A percentile compares a stretch with the other conserved stretches of the same genome.
Evolutionary conservation across 2,888 invertebrate species (phyloP).

Genomic region (Andrena trimmerana): DNA sequence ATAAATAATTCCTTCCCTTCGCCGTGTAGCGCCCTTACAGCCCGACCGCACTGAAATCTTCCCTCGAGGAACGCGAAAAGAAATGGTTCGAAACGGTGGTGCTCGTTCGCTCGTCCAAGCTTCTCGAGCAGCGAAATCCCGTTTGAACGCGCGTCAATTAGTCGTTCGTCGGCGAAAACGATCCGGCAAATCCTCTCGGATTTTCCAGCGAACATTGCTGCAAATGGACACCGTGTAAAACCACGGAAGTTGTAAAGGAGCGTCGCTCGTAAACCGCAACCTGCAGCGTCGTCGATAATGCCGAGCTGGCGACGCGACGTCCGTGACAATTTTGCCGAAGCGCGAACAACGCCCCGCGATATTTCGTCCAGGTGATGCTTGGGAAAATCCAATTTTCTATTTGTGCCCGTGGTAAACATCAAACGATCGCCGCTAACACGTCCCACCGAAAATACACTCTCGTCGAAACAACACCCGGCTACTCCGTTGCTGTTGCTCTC

Average conservation of each 20-base stretch:
- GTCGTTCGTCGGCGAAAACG: not conserved
- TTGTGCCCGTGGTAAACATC: slow-evolving; percentile 45
- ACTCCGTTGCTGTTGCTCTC: slow-evolving; percentile 24
- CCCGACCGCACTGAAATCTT: not conserved
- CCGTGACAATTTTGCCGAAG: slow-evolving; percentile 41
- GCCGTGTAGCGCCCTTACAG: not conserved
- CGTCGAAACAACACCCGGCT: slow-evolving; percentile 5
- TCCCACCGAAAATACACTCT: slow-evolving; percentile 1
- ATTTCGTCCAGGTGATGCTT: slow-evolving; percentile 10
- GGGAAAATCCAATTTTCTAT: slow-evolving; percentile 43
- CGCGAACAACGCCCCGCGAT: slow-evolving; percentile 10
- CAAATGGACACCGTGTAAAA: slow-evolving; percentile 17
- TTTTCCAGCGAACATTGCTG: not conserved
- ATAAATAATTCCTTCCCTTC: slow-evolving; percentile 1
- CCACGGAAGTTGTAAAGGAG: slow-evolving; percentile 24
- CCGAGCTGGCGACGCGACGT: slow-evolving; percentile 32
- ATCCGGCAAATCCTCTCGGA: slow-evolving; percentile 4
- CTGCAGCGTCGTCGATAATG: slow-evolving; percentile 40
- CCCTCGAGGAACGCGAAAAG: not conserved
- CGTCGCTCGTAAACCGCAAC: slow-evolving; percentile 34
- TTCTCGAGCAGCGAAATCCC: not conserved
- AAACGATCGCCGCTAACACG: slow-evolving; percentile 28
- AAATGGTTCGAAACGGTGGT: not conserved
- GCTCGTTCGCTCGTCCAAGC: not conserved
- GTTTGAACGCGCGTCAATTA: slow-evolving; percentile 24